Conservation (phyloP, 1,140 invertebrate species). For the Brachionus plicatilis region DNA sequence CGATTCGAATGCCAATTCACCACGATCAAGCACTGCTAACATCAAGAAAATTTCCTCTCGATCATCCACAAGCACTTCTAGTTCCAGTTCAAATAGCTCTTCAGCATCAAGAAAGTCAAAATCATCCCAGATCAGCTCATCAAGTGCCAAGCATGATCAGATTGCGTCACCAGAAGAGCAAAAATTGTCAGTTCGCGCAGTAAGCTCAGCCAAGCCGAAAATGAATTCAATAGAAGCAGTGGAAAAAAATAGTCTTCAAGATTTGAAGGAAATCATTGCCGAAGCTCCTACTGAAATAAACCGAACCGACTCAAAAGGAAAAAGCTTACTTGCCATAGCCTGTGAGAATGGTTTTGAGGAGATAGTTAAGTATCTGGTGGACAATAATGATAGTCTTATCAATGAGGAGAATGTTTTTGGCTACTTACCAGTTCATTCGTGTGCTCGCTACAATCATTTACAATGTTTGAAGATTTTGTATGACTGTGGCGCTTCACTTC, state of each 20-base stretch:
- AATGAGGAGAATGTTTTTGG: not conserved
- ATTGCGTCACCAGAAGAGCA: not conserved
- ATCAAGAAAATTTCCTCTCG: not conserved
- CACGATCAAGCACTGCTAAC: not conserved
- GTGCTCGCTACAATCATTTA: slow-evolving; percentile 11
- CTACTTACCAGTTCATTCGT: slow-evolving; percentile 15
- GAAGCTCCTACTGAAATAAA: slow-evolving; percentile 1
- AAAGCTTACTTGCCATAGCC: not conserved
- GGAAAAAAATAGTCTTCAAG: not conserved
- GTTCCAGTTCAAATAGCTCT: not conserved
- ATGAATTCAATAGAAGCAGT: slow-evolving; percentile 39
- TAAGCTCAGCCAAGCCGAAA: not conserved
- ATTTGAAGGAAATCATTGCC: not conserved
- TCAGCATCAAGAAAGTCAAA: not conserved
- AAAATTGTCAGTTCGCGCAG: not conserved
- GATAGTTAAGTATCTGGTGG: slow-evolving; percentile 6
- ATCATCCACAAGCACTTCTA: not conserved
- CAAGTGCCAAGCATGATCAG: not conserved
- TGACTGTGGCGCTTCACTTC: slow-evolving; percentile 4
- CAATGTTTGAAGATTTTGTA: slow-evolving; percentile 14
- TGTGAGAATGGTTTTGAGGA: slow-evolving; percentile 9
- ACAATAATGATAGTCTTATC: not conserved
- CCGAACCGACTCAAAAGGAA: slow-evolving; percentile 14
- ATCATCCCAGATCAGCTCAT: not conserved
- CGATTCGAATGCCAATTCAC: not conserved